These are phyloP conservation scores for Nomada flava DNA, from an alignment of 2,888 invertebrate genomes.

Conservation along the genomic window DNA sequence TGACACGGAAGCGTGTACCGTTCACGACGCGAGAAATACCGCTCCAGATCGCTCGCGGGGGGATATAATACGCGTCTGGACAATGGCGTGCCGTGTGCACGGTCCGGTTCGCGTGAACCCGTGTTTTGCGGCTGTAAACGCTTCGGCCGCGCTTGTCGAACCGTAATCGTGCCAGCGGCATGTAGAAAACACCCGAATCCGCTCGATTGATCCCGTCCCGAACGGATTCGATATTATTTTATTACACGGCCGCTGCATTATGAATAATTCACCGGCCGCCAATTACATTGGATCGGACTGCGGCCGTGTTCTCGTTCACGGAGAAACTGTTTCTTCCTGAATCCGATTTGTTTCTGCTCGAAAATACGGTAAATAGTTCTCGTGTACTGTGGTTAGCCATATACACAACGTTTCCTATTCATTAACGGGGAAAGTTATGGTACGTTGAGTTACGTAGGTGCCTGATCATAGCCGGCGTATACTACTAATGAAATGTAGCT, in stretches of 20 bases:
- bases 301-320: neutral
- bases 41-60: constrained; percentile 41
- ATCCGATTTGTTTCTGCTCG: neutral
- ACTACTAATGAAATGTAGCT: no score
- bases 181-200: constrained; percentile 58
- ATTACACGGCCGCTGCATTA: constrained; percentile 32
- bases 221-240: constrained; percentile 51
- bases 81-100: constrained; percentile 45
- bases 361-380: neutral
- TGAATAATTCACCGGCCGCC: constrained; percentile 53
- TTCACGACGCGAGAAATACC: constrained; percentile 51
- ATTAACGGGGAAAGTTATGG: no score
- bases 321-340: neutral
- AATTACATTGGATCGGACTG: constrained; percentile 37
- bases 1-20: constrained; percentile 47
- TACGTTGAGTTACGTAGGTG: no score
- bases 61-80: constrained; percentile 52
- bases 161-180: constrained; percentile 47
- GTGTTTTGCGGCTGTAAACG: constrained; percentile 58
- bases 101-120: constrained; percentile 47
- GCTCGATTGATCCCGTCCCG: constrained; percentile 49
- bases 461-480: no score
- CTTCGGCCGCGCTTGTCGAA: constrained; percentile 39
- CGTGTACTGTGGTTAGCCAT: no score
- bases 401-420: no score